Base-by-base conservation (phyloP, 2,113 vertebrate genomes). In the Synodontis membranacea region DNA sequence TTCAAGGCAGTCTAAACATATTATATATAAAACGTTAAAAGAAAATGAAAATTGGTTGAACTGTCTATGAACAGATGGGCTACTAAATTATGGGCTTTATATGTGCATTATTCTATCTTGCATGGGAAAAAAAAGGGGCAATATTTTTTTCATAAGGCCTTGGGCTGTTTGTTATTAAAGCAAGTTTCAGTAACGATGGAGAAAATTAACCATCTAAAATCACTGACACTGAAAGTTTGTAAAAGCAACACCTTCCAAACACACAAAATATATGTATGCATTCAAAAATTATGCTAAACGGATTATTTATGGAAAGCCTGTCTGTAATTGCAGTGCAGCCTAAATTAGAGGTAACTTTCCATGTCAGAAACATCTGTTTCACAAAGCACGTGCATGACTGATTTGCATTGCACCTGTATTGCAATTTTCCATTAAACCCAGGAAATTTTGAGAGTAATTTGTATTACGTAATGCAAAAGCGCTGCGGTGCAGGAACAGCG, bases 361-460 rank as follows among this genome's bases (percentile, higher is more conserved):
- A 14, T 42, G 70, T 56, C 15, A 60, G 68, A 74, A 74, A 54
- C 81, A 83, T 42, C 48, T 74, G 83, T 15, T 72, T 84, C 12
- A 58, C 28, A 83, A 48, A 66, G 37, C 42, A 48, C 4, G 44
- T 34, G n/a, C 81, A 48, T 0, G 11, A 34, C 31, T 83, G 62
- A 50, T 68, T 83, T 80, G 31, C 78, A 58, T 58, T 39, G 34
- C 78, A 58, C 52, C 34, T 80, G 50, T 28, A 14, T 28, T 14
- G 9, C 31, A 56, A 80, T 56, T 80, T 79, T 54, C 50, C 15
- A 14, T 80, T 80, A 80, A 80, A 56, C 10, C 31, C 48, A 39
- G 10, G 2, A 80, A 37, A 52, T 50, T 50, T 50, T 8, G 44
- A 31, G 42, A n/a, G 48, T 78, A 19, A 78, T 78, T 78, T 78